Evolutionary conservation across 2,888 invertebrate genomes (phyloP).

Genomic region (Fragum sueziense): DNA sequence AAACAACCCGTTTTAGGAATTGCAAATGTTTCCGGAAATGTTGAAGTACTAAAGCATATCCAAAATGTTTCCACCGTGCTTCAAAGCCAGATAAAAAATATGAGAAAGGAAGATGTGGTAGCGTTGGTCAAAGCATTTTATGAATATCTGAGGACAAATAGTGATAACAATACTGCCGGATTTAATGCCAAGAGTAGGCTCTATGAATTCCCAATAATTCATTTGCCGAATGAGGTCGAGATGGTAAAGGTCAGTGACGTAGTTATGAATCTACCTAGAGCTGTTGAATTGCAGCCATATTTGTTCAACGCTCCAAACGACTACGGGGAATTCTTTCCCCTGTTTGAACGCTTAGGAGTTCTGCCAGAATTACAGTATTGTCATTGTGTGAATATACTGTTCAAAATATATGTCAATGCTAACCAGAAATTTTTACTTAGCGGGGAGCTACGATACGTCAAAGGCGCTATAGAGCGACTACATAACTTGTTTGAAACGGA

Average conservation of each 20-base stretch:
- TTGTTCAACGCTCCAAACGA: conserved; percentile 38
- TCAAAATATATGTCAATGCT: background rate
- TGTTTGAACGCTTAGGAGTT: conserved; percentile 51
- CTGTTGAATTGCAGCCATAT: conserved; percentile 45
- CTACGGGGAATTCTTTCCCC: conserved; percentile 28
- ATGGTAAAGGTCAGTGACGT: conserved; percentile 14
- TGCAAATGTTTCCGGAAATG: conserved; percentile 16
- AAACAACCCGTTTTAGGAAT: conserved; percentile 29
- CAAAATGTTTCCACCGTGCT: conserved; percentile 44
- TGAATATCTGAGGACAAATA: background rate
- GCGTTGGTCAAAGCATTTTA: background rate
- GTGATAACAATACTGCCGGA: background rate
- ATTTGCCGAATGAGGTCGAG: conserved; percentile 22
- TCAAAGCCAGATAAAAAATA: background rate
- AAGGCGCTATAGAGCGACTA: background rate
- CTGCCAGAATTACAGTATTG: background rate
- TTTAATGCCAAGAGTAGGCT: background rate
- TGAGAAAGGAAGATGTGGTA: background rate
- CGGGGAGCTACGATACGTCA: background rate
- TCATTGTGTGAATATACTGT: conserved; percentile 17
- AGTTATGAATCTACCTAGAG: conserved; percentile 25
- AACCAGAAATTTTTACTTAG: conserved; percentile 20
- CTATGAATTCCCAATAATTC: background rate
- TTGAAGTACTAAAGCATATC: conserved; percentile 42
- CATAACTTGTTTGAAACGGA: background rate